Percentiles rank a stretch among this genome's conserved stretches.
Evolutionary conservation across 2,888 invertebrate species (phyloP).

Genomic region (Andrena marginata): DNA sequence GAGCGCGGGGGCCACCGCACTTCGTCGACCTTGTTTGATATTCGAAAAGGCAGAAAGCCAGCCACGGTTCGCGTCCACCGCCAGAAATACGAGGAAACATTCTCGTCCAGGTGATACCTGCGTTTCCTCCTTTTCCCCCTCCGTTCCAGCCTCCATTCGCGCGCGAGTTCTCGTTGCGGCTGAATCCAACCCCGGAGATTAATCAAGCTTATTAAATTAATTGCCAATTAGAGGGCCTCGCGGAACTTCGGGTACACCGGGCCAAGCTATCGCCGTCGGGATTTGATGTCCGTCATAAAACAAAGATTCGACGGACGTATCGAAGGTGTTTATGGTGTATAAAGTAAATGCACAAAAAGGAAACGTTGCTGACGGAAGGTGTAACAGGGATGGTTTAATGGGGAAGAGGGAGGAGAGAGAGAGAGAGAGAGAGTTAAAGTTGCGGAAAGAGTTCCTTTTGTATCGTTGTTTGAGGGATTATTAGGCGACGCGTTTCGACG

Average conservation of each 20-base stretch:
- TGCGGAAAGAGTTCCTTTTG: background rate
- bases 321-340: slow-evolving; percentile 63
- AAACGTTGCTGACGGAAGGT: slow-evolving; percentile 19
- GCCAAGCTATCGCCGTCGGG: slow-evolving; percentile 19
- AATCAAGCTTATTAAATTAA: slow-evolving; percentile 76
- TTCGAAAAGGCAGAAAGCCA: slow-evolving; percentile 1
- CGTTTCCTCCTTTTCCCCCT: background rate
- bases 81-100: slow-evolving; percentile 21
- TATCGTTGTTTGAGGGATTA: slow-evolving; percentile 19
- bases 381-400: background rate
- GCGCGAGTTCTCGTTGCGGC: slow-evolving; percentile 11
- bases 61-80: background rate
- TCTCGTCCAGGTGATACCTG: background rate
- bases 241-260: slow-evolving; percentile 45
- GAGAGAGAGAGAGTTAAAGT: slow-evolving; percentile 25
- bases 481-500: background rate
- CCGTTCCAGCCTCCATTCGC: background rate
- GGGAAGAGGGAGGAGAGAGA: slow-evolving; percentile 9
- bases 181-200: slow-evolving; percentile 56
- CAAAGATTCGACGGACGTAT: slow-evolving; percentile 60
- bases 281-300: slow-evolving; percentile 56
- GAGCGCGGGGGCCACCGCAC: too few species aligned
- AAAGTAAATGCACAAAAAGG: slow-evolving; percentile 28
- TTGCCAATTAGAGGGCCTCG: slow-evolving; percentile 70
- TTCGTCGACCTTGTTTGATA: slow-evolving; percentile 23